phyloP scores from a whole-genome alignment of 1,140 invertebrate species.

The Tribolium castaneum region DNA sequence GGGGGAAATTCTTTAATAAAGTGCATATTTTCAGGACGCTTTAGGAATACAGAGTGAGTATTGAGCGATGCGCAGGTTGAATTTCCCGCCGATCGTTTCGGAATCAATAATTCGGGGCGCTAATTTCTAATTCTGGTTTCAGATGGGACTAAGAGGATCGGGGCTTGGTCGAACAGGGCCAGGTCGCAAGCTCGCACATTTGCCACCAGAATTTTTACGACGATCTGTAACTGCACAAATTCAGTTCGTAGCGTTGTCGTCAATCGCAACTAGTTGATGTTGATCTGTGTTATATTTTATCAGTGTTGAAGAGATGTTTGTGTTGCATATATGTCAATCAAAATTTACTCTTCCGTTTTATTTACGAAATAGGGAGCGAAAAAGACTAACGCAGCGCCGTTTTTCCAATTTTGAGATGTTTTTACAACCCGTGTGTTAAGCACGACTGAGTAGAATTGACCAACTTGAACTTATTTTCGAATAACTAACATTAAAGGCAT shows the following conservation, averaged over 20 bases:
- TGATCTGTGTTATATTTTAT: constrained; percentile 20
- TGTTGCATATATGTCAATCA: constrained; percentile 5
- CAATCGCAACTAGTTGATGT: constrained; percentile 57
- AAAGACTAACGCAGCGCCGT: not conserved
- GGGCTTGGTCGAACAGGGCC: constrained; percentile 61
- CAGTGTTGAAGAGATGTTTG: constrained; percentile 13
- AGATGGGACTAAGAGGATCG: constrained; percentile 62
- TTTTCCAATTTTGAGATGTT: too few relatives aligned
- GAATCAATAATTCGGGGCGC: not conserved
- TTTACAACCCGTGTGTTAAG: too few relatives aligned
- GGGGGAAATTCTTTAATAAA: constrained; percentile 20
- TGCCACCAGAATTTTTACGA: constrained; percentile 61
- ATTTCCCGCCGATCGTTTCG: not conserved
- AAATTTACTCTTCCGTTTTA: constrained; percentile 25
- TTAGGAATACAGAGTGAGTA: constrained; percentile 62
- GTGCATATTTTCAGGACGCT: constrained; percentile 58
- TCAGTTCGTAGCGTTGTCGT: constrained; percentile 59
- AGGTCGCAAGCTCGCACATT: constrained; percentile 60
- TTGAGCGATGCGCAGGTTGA: constrained; percentile 18
- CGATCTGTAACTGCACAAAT: constrained; percentile 63
- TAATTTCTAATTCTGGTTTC: constrained; percentile 12
- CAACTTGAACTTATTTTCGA: too few relatives aligned
- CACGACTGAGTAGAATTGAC: too few relatives aligned
- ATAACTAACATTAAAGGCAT: not conserved
- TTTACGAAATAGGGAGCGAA: not conserved